Percentiles rank a stretch among this genome's conserved stretches.
These are phyloP conservation scores for Agapetus fuscipes DNA, from an alignment of 2,888 invertebrate genomes.

Conservation along the genomic window DNA sequence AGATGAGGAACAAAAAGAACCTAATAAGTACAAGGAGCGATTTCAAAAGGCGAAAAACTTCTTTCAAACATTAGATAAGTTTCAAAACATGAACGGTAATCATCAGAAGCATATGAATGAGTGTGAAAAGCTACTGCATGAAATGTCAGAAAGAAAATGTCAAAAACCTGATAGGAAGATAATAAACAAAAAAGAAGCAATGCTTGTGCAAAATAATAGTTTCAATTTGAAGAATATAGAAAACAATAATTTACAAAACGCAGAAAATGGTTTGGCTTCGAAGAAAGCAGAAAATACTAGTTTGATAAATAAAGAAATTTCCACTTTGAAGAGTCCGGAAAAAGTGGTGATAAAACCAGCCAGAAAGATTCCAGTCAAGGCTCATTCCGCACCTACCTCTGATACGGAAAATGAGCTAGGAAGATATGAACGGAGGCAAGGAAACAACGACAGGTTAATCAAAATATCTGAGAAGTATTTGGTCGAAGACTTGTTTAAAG, in stretches of 20 bases:
- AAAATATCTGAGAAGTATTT: conserved; percentile 46
- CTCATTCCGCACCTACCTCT: conserved; percentile 20
- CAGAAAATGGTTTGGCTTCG: neutral
- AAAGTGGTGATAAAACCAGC: neutral
- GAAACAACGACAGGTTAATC: conserved; percentile 28
- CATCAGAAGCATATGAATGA: conserved; percentile 34
- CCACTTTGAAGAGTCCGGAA: neutral
- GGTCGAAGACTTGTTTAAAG: conserved; percentile 41
- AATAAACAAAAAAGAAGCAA: neutral
- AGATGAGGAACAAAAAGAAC: conserved; percentile 6
- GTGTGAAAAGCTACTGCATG: conserved; percentile 33
- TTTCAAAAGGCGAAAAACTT: conserved; percentile 41
- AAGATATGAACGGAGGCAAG: conserved; percentile 5
- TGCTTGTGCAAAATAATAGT: neutral
- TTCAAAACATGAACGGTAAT: conserved; percentile 27
- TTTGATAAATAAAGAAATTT: neutral
- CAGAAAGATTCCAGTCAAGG: conserved; percentile 9
- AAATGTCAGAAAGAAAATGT: conserved; percentile 12
- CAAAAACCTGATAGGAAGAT: no score
- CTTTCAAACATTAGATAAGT: conserved; percentile 41
- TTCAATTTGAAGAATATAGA: neutral
- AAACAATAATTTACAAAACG: conserved; percentile 1
- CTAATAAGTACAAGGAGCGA: conserved; percentile 35
- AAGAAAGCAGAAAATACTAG: neutral
- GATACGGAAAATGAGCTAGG: conserved; percentile 18